These are phyloP conservation scores for Platypus cylindrus DNA, from an alignment of 2,888 invertebrate genomes.

Conservation along the genomic window DNA sequence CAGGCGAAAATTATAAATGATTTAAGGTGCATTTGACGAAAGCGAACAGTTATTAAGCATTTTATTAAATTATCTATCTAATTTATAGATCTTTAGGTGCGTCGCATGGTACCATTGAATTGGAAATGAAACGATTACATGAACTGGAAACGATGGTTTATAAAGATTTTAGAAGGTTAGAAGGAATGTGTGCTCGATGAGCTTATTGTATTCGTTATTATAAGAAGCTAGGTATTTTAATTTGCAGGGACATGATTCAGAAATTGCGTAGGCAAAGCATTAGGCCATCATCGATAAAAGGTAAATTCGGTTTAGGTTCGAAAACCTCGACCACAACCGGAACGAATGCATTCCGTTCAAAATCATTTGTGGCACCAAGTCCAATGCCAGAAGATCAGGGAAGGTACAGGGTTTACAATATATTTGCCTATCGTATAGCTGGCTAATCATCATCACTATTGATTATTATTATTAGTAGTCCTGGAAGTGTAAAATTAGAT, in stretches of 20 bases:
- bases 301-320: slow-evolving; percentile 58
- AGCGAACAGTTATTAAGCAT: background rate
- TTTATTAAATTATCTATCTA: background rate
- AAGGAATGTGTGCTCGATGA: slow-evolving; percentile 3
- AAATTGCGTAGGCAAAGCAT: slow-evolving; percentile 75
- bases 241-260: slow-evolving; percentile 77
- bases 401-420: slow-evolving; percentile 21
- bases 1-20: slow-evolving; percentile 93
- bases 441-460: too few species aligned
- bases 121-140: slow-evolving; percentile 81
- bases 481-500: slow-evolving; percentile 39
- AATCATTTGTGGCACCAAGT: slow-evolving; percentile 62
- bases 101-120: slow-evolving; percentile 58
- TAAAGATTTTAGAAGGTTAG: slow-evolving; percentile 81
- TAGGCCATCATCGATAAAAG: slow-evolving; percentile 63
- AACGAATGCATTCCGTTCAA: slow-evolving; percentile 58
- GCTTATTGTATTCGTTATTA: too few species aligned
- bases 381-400: slow-evolving; percentile 47
- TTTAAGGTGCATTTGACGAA: slow-evolving; percentile 35
- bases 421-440: too few species aligned
- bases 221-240: slow-evolving; percentile 2
- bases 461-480: slow-evolving; percentile 17
- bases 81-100: slow-evolving; percentile 20
- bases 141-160: slow-evolving; percentile 90
- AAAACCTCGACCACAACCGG: too few species aligned